A percentile compares a stretch with the other conserved stretches of the same genome.
Evolutionary conservation across 2,797 vertebrate genomes (phyloP).

Genomic region (Anabas testudineus): DNA sequence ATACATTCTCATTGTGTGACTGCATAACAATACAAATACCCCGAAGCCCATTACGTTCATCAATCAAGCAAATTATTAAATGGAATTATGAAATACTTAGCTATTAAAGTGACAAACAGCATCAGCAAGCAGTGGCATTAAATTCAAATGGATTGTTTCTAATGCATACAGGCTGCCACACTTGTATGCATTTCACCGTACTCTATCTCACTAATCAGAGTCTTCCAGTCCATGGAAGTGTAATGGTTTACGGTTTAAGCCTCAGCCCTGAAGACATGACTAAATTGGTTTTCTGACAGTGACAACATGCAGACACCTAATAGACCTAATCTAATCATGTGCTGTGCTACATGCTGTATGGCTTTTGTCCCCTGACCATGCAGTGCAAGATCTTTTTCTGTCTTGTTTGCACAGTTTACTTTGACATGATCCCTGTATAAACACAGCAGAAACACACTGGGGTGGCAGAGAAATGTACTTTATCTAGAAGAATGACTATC

Average conservation of each 20-base stretch:
- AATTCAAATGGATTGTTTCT: slow-evolving; percentile 22
- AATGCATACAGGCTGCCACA: slow-evolving; percentile 21
- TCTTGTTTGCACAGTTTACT: slow-evolving; percentile 12
- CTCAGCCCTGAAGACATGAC: slow-evolving; percentile 15
- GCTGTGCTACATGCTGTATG: not conserved
- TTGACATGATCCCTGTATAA: slow-evolving; percentile 3
- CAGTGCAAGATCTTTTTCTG: not conserved
- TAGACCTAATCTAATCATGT: slow-evolving; percentile 27
- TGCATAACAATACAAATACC: no score
- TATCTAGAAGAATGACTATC: slow-evolving; percentile 19
- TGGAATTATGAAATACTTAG: not conserved
- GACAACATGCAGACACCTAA: slow-evolving; percentile 47
- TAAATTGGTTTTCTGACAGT: slow-evolving; percentile 50
- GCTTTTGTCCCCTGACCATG: slow-evolving; percentile 1
- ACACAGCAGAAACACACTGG: not conserved
- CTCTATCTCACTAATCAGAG: slow-evolving; percentile 32
- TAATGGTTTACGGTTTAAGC: slow-evolving; percentile 44
- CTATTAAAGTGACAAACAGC: not conserved
- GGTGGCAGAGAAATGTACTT: not conserved
- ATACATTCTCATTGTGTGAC: no score
- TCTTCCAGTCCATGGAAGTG: slow-evolving; percentile 27
- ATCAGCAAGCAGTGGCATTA: not conserved
- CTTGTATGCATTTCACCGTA: slow-evolving; percentile 35
- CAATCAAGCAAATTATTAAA: no score
- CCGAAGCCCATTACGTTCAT: no score